Conservation (phyloP, 2,113 vertebrate species). For the Laticauda laticaudata region DNA sequence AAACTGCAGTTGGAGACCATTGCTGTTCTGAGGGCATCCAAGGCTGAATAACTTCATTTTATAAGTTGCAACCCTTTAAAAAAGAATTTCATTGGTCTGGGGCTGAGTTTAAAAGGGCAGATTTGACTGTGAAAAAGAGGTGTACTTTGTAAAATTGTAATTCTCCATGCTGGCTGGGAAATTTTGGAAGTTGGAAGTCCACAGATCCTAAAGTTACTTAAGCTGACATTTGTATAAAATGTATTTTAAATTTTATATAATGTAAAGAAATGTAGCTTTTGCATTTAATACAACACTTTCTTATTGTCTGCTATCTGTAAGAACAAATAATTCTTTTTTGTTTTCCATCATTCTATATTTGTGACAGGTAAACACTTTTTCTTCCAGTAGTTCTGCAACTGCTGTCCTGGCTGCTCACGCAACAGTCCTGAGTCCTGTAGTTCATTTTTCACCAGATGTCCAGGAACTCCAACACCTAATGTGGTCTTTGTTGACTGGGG, state of each 20-base stretch:
- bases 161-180: neutral
- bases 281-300: neutral
- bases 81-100: neutral
- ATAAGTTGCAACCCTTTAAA: neutral
- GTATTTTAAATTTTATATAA: neutral
- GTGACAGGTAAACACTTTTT: neutral
- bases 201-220: neutral
- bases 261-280: neutral
- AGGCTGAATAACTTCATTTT: neutral
- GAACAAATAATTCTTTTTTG: neutral
- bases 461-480: neutral
- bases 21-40: neutral
- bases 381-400: neutral
- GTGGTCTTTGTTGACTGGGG: neutral
- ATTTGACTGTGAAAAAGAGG: neutral
- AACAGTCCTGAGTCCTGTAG: neutral
- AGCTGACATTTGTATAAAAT: neutral
- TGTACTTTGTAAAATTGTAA: neutral
- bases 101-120: neutral
- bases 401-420: neutral
- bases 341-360: neutral
- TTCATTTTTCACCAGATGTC: neutral
- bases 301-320: neutral
- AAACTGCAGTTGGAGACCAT: neutral
- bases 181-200: neutral